Conservation (phyloP, 2,797 vertebrate species). For the Chiroxiphia lanceolata region DNA sequence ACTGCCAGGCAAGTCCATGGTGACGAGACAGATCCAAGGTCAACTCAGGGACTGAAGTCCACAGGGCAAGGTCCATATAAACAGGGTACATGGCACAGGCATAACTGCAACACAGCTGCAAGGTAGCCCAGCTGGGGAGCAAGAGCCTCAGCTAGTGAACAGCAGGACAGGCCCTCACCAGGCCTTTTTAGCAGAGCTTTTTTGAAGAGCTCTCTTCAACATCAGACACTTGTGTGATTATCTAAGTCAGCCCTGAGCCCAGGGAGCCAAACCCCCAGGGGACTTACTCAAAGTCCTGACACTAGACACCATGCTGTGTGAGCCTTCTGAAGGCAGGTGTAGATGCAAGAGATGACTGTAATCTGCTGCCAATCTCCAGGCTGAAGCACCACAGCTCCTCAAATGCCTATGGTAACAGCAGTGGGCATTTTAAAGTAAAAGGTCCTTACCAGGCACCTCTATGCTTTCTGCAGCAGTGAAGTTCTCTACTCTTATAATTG, state of each 20-base stretch:
- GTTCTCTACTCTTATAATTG: not conserved
- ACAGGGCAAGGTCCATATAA: not conserved
- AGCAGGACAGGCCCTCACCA: not conserved
- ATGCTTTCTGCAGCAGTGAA: not conserved
- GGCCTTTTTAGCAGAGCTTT: not conserved
- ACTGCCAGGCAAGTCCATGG: not conserved
- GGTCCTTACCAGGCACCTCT: not conserved
- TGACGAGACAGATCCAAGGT: rapidly evolving
- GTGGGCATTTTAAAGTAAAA: not conserved
- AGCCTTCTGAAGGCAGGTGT: not conserved
- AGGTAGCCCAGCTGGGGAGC: not conserved
- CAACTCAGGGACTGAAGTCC: not conserved
- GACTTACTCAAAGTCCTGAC: not conserved
- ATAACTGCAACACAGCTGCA: not conserved
- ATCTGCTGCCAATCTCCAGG: not conserved
- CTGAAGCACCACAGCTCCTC: not conserved
- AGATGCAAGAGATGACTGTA: not conserved
- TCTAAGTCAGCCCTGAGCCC: not conserved
- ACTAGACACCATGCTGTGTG: not conserved
- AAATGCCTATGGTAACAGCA: not conserved
- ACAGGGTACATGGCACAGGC: not conserved
- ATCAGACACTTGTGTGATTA: not conserved
- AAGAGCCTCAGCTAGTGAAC: not conserved
- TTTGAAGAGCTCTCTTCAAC: not conserved
- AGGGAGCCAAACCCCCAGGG: not conserved